Percentiles rank a stretch among this genome's conserved stretches.
phyloP scores from a whole-genome alignment of 1,140 invertebrate genomes.

The Nasonia longicornis region DNA sequence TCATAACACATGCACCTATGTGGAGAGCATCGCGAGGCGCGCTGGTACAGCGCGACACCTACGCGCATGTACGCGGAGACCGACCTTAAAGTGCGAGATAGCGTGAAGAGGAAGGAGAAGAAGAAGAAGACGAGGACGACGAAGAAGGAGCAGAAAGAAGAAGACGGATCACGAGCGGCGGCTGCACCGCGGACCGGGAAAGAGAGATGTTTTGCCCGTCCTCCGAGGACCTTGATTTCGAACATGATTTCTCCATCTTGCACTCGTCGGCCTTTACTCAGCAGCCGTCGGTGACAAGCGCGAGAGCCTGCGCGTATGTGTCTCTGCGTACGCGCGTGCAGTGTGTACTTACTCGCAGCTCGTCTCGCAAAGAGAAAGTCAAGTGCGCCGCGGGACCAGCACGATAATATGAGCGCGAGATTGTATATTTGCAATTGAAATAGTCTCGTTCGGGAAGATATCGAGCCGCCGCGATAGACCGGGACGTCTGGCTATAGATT shows the following conservation, averaged over 20 bases:
- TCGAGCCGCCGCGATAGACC: background rate
- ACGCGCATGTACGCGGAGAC: background rate
- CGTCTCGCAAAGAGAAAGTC: constrained; percentile 9
- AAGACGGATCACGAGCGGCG: background rate
- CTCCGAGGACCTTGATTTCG: constrained; percentile 27
- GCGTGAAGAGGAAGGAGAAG: background rate
- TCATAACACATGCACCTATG: too few relatives aligned
- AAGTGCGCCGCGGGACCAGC: background rate
- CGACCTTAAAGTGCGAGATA: background rate
- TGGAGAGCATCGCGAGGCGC: too few relatives aligned
- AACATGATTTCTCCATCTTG: constrained; percentile 36
- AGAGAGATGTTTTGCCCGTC: constrained; percentile 15
- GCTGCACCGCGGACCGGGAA: background rate
- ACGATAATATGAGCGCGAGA: background rate
- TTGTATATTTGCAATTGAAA: constrained; percentile 47
- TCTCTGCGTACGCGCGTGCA: background rate
- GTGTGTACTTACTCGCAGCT: background rate
- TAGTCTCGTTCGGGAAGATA: background rate
- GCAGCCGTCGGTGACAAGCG: background rate
- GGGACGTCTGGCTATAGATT: too few relatives aligned
- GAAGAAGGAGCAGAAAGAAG: background rate
- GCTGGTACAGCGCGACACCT: background rate
- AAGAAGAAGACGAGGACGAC: background rate
- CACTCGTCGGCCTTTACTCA: constrained; percentile 2
- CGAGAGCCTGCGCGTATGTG: background rate